These are phyloP conservation scores for Tolmerus cingulatus DNA, from an alignment of 2,888 invertebrate genomes.

Conservation along the genomic window DNA sequence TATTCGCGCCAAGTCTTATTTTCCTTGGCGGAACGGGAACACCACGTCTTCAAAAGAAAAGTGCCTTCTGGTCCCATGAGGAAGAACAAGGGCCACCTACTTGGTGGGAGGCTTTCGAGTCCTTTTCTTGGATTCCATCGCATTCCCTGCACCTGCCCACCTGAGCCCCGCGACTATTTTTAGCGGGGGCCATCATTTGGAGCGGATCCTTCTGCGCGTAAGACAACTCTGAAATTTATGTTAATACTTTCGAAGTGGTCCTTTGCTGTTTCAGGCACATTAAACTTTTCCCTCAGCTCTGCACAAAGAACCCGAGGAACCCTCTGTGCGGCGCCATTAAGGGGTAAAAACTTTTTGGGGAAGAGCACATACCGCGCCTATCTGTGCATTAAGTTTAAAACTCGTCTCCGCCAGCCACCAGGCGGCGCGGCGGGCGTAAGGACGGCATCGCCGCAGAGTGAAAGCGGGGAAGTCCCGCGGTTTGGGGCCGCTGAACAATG, in stretches of 20 bases:
- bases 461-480: neutral
- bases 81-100: neutral
- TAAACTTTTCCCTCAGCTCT: conserved; percentile 1
- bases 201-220: conserved; percentile 8
- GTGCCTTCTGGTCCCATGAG: neutral
- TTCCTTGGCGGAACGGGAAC: neutral
- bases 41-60: neutral
- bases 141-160: neutral
- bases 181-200: neutral
- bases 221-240: conserved; percentile 31
- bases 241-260: conserved; percentile 32
- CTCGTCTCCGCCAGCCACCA: neutral
- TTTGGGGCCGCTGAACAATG: conserved; percentile 1
- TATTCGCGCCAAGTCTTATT: neutral
- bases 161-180: neutral
- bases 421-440: too few species aligned
- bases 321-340: conserved; percentile 3
- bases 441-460: neutral
- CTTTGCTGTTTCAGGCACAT: conserved; percentile 18
- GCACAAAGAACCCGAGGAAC: neutral
- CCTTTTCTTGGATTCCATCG: neutral
- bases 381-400: conserved; percentile 12
- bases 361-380: neutral
- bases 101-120: neutral
- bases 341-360: conserved; percentile 9